A percentile compares a stretch with the other conserved stretches of the same genome.
These are phyloP conservation scores for Tanytarsus gracilentus DNA, from an alignment of 2,888 invertebrate species.

Conservation along the genomic window DNA sequence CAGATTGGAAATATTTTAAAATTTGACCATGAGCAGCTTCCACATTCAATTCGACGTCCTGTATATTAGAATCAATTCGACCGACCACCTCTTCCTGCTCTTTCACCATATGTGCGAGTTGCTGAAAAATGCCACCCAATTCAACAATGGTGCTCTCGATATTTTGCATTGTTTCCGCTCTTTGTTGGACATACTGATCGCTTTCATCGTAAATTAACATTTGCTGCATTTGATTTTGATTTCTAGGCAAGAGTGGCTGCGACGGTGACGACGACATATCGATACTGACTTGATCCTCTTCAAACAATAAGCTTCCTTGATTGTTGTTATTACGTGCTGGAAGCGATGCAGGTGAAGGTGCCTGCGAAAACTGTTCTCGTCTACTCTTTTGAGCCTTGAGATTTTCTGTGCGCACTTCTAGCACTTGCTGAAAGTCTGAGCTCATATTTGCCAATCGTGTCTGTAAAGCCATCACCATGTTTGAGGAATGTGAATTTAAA, in stretches of 20 bases:
- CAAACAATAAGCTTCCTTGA: conserved; percentile 43
- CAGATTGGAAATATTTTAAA: conserved; percentile 92
- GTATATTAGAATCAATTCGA: conserved; percentile 93
- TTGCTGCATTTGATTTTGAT: conserved; percentile 47
- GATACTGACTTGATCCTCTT: conserved; percentile 72
- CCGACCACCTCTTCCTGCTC: conserved; percentile 87
- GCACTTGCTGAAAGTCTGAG: conserved; percentile 92
- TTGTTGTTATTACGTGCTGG: conserved; percentile 42
- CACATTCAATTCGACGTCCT: conserved; percentile 91
- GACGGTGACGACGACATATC: conserved; percentile 57
- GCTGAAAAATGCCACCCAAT: conserved; percentile 95
- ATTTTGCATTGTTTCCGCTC: conserved; percentile 98
- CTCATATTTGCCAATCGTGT: conserved; percentile 95
- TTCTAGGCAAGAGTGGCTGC: conserved; percentile 37
- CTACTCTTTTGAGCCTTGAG: conserved; percentile 89
- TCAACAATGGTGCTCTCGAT: conserved; percentile 99
- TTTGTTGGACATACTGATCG: conserved; percentile 80
- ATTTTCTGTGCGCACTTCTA: conserved; percentile 97
- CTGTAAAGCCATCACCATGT: conserved; percentile 84
- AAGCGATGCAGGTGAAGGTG: conserved; percentile 51
- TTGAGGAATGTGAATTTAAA: conserved; percentile 84
- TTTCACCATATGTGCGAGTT: conserved; percentile 86
- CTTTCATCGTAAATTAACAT: conserved; percentile 73
- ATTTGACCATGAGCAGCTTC: conserved; percentile 97
- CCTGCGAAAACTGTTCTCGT: conserved; percentile 72